Evolutionary conservation across 2,113 vertebrate species (phyloP).

Genomic region (Haemorhous mexicanus): DNA sequence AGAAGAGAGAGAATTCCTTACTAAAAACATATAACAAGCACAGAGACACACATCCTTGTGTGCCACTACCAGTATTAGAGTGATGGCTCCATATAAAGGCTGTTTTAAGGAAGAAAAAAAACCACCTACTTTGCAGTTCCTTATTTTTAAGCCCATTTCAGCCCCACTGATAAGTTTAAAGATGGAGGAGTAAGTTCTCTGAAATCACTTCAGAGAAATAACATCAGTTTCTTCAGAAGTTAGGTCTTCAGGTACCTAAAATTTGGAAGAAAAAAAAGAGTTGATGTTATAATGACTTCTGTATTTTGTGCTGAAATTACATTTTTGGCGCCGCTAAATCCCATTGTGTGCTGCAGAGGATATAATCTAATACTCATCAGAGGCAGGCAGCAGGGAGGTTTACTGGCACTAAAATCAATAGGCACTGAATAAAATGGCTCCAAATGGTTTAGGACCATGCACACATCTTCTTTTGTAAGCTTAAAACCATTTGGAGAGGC

Average conservation of each 20-base stretch:
- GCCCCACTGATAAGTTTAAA: not conserved
- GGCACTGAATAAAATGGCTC: constrained; percentile 60
- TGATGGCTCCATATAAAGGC: not conserved
- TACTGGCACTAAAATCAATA: constrained; percentile 75
- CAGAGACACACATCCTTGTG: not conserved
- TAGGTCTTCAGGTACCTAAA: not conserved
- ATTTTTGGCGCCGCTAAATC: constrained; percentile 65
- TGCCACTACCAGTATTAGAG: not conserved
- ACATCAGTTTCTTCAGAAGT: not conserved
- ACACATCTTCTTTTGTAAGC: constrained; percentile 59
- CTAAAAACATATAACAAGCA: not conserved
- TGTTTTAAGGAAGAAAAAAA: not conserved
- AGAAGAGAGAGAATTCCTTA: not conserved
- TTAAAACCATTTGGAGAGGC: constrained; percentile 66
- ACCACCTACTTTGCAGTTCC: not conserved
- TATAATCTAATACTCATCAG: constrained; percentile 65
- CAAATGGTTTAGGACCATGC: constrained; percentile 67
- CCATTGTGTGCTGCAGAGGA: constrained; percentile 45
- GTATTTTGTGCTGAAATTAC: constrained; percentile 69
- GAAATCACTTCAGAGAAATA: not conserved
- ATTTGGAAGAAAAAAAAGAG: constrained; percentile 16
- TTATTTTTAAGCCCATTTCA: not conserved
- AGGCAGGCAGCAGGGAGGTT: constrained; percentile 59
- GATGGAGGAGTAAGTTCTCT: not conserved
- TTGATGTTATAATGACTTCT: constrained; percentile 56